Evolutionary conservation across 2,888 invertebrate species (phyloP).

Genomic region (Abrostola tripartita): DNA sequence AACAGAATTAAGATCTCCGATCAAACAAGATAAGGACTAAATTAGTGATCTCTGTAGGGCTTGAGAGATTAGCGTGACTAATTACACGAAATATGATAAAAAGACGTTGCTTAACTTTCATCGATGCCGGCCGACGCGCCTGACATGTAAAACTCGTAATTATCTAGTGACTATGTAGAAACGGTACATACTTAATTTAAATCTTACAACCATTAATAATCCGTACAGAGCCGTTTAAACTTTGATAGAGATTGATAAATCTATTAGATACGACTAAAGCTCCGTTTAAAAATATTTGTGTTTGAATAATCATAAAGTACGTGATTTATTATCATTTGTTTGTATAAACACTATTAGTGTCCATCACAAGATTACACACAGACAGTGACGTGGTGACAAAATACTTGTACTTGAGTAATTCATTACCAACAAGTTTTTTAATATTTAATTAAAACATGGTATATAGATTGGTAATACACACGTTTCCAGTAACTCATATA

Average conservation of each 20-base stretch:
- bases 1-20: conserved; percentile 65
- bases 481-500: no score
- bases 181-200: conserved; percentile 58
- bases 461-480: no score
- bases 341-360: conserved; percentile 19
- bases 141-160: conserved; percentile 48
- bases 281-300: conserved; percentile 42
- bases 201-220: conserved; percentile 54
- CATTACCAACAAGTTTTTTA: no score
- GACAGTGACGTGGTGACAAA: neutral
- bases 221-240: conserved; percentile 47
- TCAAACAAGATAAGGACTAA: conserved; percentile 61
- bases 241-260: conserved; percentile 57
- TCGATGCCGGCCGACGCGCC: conserved; percentile 18
- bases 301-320: conserved; percentile 35
- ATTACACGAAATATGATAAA: conserved; percentile 47
- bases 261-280: conserved; percentile 52
- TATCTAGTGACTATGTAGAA: conserved; percentile 45
- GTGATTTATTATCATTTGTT: conserved; percentile 38
- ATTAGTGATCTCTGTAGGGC: conserved; percentile 21
- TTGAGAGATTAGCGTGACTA: conserved; percentile 44
- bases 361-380: conserved; percentile 11
- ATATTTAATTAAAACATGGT: no score
- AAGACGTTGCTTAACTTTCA: conserved; percentile 39
- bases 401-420: no score